Conservation (phyloP, 53 echinoderm and acorn worm genomes). For the Astropecten irregularis region DNA sequence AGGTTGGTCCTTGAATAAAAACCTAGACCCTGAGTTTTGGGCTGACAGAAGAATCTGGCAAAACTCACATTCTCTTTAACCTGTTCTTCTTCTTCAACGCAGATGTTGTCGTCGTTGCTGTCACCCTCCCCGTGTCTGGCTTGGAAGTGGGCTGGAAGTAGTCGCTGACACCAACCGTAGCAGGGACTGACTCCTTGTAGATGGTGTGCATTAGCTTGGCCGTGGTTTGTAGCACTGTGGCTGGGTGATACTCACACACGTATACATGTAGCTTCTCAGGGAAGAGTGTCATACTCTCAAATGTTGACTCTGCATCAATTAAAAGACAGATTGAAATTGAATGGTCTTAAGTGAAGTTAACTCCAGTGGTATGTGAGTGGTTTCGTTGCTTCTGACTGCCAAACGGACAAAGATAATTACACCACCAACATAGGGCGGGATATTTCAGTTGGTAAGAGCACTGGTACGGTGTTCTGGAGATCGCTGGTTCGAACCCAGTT, state of each 20-base stretch:
- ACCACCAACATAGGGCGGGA: too few species aligned
- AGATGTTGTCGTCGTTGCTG: constrained; percentile 36
- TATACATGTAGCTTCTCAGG: constrained; percentile 68
- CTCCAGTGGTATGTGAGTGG: too few species aligned
- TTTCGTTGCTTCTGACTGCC: too few species aligned
- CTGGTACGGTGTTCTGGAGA: too few species aligned
- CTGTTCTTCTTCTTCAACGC: constrained; percentile 57
- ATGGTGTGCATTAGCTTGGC: constrained; percentile 7
- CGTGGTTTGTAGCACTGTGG: constrained; percentile 6
- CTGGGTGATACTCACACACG: constrained; percentile 51
- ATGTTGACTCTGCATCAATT: constrained; percentile 33
- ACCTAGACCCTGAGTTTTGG: too few species aligned
- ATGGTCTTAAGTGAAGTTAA: too few species aligned
- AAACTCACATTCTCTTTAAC: constrained; percentile 67
- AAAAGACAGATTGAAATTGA: not conserved
- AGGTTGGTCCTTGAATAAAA: too few species aligned
- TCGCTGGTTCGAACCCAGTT: too few species aligned
- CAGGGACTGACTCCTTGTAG: not conserved
- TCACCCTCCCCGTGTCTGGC: not conserved
- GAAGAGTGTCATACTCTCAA: constrained; percentile 33
- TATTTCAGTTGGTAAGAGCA: too few species aligned
- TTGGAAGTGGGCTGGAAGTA: constrained; percentile 31
- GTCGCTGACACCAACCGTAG: constrained; percentile 18
- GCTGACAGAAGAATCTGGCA: too few species aligned
- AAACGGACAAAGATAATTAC: too few species aligned